phyloP scores from a whole-genome alignment of 2,888 invertebrate species.

The Thumatha senex region DNA sequence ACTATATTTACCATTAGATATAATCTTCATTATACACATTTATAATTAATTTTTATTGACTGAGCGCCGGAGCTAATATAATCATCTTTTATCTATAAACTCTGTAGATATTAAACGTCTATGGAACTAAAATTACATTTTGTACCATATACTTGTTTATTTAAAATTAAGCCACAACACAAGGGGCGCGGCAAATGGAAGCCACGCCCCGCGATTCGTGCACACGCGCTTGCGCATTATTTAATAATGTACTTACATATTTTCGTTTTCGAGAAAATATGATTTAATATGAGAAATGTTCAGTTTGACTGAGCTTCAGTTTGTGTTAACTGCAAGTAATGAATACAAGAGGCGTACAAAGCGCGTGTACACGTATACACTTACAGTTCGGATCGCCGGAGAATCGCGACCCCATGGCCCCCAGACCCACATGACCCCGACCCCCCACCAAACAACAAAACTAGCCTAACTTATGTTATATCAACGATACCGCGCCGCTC shows the following conservation, averaged over 20 bases:
- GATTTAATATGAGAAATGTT: no score
- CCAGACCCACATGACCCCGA: slow-evolving; percentile 9
- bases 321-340: not conserved
- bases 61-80: slow-evolving; percentile 50
- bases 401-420: slow-evolving; percentile 31
- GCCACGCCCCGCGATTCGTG: slow-evolving; percentile 34
- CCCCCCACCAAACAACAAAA: slow-evolving; percentile 27
- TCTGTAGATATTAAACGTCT: slow-evolving; percentile 76
- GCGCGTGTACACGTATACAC: slow-evolving; percentile 38
- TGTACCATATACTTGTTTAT: slow-evolving; percentile 73
- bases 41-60: slow-evolving; percentile 47
- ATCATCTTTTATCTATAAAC: slow-evolving; percentile 62
- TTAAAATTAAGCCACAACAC: slow-evolving; percentile 69
- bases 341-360: no score
- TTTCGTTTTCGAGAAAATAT: no score
- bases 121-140: slow-evolving; percentile 80
- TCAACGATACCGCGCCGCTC: slow-evolving; percentile 56
- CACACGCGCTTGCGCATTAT: not conserved
- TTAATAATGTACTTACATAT: no score
- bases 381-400: slow-evolving; percentile 48
- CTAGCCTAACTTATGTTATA: slow-evolving; percentile 60
- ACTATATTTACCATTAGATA: slow-evolving; percentile 55
- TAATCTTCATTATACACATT: slow-evolving; percentile 47
- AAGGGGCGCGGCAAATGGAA: slow-evolving; percentile 42
- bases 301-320: no score